These are phyloP conservation scores for Apantesis nais DNA, from an alignment of 2,888 invertebrate genomes.

Conservation along the genomic window DNA sequence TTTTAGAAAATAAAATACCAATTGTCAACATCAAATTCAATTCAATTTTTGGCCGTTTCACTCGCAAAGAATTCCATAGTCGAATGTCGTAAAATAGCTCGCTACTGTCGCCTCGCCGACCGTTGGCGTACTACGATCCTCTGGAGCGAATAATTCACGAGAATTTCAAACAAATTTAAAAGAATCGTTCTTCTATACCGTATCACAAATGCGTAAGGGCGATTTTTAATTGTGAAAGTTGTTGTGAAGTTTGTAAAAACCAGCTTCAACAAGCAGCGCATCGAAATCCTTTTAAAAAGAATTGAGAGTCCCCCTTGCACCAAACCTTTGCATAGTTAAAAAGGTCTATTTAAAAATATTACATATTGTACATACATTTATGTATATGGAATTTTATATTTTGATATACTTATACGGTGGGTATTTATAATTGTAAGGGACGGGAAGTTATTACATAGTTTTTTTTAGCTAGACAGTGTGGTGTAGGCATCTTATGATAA, in stretches of 20 bases:
- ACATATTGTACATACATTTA: constrained; percentile 27
- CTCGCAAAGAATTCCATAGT: constrained; percentile 61
- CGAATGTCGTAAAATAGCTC: constrained; percentile 65
- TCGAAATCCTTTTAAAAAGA: constrained; percentile 63
- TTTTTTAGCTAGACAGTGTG: not conserved
- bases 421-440: constrained; percentile 12
- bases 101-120: constrained; percentile 56
- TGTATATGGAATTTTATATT: constrained; percentile 21
- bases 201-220: constrained; percentile 35
- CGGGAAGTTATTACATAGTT: not conserved
- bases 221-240: constrained; percentile 39
- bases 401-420: constrained; percentile 1
- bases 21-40: constrained; percentile 62
- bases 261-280: constrained; percentile 54
- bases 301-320: constrained; percentile 50
- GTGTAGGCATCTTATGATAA: no score
- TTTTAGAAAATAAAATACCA: constrained; percentile 55
- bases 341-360: constrained; percentile 50
- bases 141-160: constrained; percentile 71
- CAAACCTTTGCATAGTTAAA: constrained; percentile 50
- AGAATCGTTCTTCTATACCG: constrained; percentile 36
- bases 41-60: constrained; percentile 61
- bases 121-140: constrained; percentile 58
- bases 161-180: constrained; percentile 47
- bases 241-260: constrained; percentile 35